phyloP scores from a whole-genome alignment of 2,888 invertebrate species.

The Macrophya annulata region DNA sequence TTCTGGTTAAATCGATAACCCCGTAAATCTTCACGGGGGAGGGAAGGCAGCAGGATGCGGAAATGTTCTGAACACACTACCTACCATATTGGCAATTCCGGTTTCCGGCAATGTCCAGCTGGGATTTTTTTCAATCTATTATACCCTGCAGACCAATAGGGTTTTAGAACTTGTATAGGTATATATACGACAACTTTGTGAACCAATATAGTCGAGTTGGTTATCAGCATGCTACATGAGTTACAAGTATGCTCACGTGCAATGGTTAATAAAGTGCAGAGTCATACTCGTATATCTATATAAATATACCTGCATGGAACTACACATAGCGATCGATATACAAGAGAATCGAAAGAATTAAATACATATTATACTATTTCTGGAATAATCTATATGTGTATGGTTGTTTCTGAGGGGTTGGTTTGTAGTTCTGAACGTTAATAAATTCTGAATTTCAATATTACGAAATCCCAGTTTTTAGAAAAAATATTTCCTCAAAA shows the following conservation, averaged over 20 bases:
- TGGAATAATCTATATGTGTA: too few relatives aligned
- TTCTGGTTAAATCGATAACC: neutral
- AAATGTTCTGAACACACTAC: neutral
- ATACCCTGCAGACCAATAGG: constrained; percentile 13
- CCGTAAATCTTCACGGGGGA: neutral
- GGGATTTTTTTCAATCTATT: constrained; percentile 10
- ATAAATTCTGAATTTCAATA: too few relatives aligned
- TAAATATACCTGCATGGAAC: neutral
- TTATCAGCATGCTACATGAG: neutral
- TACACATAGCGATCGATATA: neutral
- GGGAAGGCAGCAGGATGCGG: constrained; percentile 18
- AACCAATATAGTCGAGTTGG: neutral
- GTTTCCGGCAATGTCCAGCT: constrained; percentile 23
- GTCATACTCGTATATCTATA: neutral
- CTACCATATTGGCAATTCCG: constrained; percentile 43
- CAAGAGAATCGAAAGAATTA: neutral
- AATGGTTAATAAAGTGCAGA: neutral
- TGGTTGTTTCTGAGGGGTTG: too few relatives aligned
- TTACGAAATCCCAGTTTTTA: too few relatives aligned
- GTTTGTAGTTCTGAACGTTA: too few relatives aligned
- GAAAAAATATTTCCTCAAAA: too few relatives aligned
- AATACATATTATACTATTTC: neutral
- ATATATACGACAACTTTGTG: neutral
- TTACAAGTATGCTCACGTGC: neutral
- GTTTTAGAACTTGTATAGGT: neutral